Conservation (phyloP, 2,888 invertebrate genomes). For the Sisyra nigra region DNA sequence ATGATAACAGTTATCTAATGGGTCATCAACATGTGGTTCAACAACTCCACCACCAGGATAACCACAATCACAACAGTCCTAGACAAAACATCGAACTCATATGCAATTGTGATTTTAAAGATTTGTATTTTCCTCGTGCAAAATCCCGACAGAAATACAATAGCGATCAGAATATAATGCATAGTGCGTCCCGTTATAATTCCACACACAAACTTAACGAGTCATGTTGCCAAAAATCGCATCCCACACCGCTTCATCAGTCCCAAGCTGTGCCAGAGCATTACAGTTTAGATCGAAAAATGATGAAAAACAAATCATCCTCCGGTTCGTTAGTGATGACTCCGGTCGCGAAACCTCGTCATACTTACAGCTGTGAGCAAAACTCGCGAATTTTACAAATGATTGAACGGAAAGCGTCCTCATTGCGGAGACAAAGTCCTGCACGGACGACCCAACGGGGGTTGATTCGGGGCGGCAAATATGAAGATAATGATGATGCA, state of each 20-base stretch:
- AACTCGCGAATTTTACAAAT: constrained; percentile 30
- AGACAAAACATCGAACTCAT: constrained; percentile 6
- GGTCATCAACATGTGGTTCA: too few relatives aligned
- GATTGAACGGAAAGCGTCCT: constrained; percentile 22
- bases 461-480: neutral
- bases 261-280: neutral
- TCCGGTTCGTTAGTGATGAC: neutral
- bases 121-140: constrained; percentile 6
- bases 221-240: too few relatives aligned
- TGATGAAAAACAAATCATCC: neutral
- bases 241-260: neutral
- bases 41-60: too few relatives aligned
- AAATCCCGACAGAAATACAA: constrained; percentile 7
- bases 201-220: neutral
- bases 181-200: neutral
- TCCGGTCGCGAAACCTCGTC: neutral
- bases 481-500: neutral
- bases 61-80: constrained; percentile 1
- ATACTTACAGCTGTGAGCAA: constrained; percentile 27
- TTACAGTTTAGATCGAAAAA: constrained; percentile 6
- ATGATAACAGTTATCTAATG: too few relatives aligned
- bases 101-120: constrained; percentile 8
- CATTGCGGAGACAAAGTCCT: neutral
- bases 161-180: constrained; percentile 8
- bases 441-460: neutral